Evolutionary conservation across 2,113 vertebrate species (phyloP), one percentile per base, ranked within the genome.

Genomic region (Vanacampus margaritifer): DNA sequence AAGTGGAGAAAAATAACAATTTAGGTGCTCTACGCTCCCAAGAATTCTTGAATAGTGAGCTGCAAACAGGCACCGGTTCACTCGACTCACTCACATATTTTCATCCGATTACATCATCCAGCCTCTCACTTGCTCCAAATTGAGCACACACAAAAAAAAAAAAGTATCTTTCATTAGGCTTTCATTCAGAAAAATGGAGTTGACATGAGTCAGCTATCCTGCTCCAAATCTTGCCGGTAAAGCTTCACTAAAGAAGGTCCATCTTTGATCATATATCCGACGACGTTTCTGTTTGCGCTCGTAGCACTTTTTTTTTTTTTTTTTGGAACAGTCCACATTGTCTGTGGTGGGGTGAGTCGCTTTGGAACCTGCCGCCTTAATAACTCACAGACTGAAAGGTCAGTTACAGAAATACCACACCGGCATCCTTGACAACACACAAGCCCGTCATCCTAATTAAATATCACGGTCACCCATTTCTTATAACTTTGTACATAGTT

Each of bases 401-500:
- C 84, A 84, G 83, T 88, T 86, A 86, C 74, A 83, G 48, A 79
- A 86, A 87, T 85, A 75, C 82, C 81, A 80, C 69, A 78, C 82
- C 69, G 65, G 74, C 82, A 67, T 78, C 78, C 67, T 62, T 70
- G 76, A 82, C 74, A 76, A 69, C 79, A 67, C 74, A 67, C 74
- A 67, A 71, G 45, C 53, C 57, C 50, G 56, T 70, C 57, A 48
- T 36, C 41, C 23, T 23, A 60, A 58, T 54, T 35, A 48, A 67
- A 71, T 67, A 62, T 17, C 39, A 43, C 14, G 13, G 41, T 36
- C 45, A 28, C 35, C 66, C 53, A 39, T 61, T 36, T 39, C 58
- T 61, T 41, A 41, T 23, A 23, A 61, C 59, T 5, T 41, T 6
- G 57, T 67, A 41, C 43, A 51, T 26, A 63, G 32, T 37, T 39